Evolutionary conservation across 2,888 invertebrate genomes (phyloP).

Genomic region (Drosophila engyochracea): DNA sequence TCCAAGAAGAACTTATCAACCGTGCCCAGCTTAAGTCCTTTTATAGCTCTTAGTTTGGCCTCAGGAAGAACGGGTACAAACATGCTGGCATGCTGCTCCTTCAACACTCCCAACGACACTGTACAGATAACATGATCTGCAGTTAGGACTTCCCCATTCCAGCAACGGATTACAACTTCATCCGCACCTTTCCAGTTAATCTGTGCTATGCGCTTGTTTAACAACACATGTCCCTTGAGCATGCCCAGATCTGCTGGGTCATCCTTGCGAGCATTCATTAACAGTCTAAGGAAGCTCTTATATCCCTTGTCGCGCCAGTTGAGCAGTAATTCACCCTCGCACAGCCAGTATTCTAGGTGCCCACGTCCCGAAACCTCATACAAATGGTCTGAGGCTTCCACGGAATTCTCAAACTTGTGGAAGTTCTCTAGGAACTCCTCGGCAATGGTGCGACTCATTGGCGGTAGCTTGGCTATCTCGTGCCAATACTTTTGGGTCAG

Average conservation of each 20-base stretch:
- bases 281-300: conserved; percentile 88
- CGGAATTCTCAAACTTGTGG: conserved; percentile 85
- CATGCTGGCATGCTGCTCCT: conserved; percentile 82
- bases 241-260: conserved; percentile 66
- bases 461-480: conserved; percentile 64
- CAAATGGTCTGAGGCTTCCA: conserved; percentile 89
- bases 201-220: conserved; percentile 72
- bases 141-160: conserved; percentile 83
- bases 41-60: conserved; percentile 86
- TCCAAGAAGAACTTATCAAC: conserved; percentile 88
- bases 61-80: conserved; percentile 86
- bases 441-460: conserved; percentile 83
- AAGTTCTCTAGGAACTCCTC: conserved; percentile 88
- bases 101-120: conserved; percentile 87
- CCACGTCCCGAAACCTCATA: conserved; percentile 89
- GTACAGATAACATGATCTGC: conserved; percentile 88
- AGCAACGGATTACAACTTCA: conserved; percentile 63
- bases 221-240: conserved; percentile 76
- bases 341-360: conserved; percentile 88
- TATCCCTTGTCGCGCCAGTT: conserved; percentile 92
- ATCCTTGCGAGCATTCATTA: conserved; percentile 85
- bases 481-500: conserved; percentile 76
- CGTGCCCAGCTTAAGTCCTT: conserved; percentile 87
- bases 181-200: conserved; percentile 69
- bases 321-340: conserved; percentile 89